These are phyloP conservation scores for Saccostrea glomerata DNA, from an alignment of 1,140 invertebrate genomes.

Conservation along the genomic window DNA sequence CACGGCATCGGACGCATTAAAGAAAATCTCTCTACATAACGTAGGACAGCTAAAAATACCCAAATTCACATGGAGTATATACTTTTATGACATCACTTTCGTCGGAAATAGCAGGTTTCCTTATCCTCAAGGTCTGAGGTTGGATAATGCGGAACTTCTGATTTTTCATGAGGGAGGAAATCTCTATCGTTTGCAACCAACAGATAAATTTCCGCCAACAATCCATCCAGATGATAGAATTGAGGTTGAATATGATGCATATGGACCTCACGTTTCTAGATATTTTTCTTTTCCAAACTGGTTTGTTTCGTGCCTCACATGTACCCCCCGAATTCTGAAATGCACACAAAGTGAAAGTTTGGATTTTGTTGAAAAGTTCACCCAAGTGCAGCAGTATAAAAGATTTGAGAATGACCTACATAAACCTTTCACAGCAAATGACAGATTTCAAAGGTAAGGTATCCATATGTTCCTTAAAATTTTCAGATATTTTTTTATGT, in stretches of 20 bases:
- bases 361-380: constrained; percentile 35
- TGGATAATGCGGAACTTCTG: background rate
- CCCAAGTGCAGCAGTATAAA: constrained; percentile 20
- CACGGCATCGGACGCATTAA: background rate
- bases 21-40: constrained; percentile 61
- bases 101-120: constrained; percentile 49
- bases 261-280: constrained; percentile 19
- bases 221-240: background rate
- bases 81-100: constrained; percentile 59
- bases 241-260: background rate
- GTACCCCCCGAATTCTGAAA: background rate
- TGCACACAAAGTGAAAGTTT: constrained; percentile 22
- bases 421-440: constrained; percentile 10
- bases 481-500: no score
- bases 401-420: constrained; percentile 4
- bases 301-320: constrained; percentile 24
- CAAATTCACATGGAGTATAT: constrained; percentile 62
- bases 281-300: constrained; percentile 49
- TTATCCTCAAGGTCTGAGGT: background rate
- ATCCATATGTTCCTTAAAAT: background rate
- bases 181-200: constrained; percentile 32
- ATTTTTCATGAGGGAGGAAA: constrained; percentile 26
- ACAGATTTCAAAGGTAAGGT: constrained; percentile 25
- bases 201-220: background rate
- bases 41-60: constrained; percentile 51